Percentiles rank a stretch among this genome's conserved stretches.
These are phyloP conservation scores for Distichodus sexfasciatus DNA, from an alignment of 2,797 vertebrate genomes.

Conservation along the genomic window DNA sequence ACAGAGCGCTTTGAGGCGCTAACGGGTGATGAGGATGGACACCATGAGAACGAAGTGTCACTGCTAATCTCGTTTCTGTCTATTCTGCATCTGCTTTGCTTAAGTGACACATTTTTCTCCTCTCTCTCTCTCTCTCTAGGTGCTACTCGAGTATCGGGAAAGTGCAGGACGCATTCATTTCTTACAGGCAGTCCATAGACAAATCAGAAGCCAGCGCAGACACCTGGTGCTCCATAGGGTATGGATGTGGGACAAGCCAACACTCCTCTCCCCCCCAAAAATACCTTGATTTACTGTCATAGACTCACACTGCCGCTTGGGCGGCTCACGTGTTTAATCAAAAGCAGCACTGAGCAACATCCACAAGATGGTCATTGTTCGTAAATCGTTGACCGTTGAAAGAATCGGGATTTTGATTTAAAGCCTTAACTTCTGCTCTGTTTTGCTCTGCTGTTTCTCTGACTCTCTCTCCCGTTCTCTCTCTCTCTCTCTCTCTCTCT, in stretches of 20 bases:
- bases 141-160: conserved; percentile 98
- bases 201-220: conserved; percentile 99
- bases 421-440: not conserved
- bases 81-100: not conserved
- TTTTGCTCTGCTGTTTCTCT: not conserved
- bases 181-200: conserved; percentile 98
- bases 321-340: not conserved
- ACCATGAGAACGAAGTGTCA: too few relatives aligned
- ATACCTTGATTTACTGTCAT: too few relatives aligned
- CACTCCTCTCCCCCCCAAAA: too few relatives aligned
- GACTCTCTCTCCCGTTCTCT: not conserved
- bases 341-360: too few relatives aligned
- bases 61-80: not conserved
- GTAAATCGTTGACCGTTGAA: too few relatives aligned
- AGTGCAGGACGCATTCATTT: conserved; percentile 99
- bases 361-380: too few relatives aligned
- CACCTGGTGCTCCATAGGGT: conserved; percentile 99
- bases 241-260: conserved; percentile 59
- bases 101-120: not conserved
- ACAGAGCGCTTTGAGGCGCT: too few relatives aligned
- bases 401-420: too few relatives aligned
- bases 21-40: too few relatives aligned
- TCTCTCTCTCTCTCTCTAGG: conserved; percentile 74
- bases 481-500: too few relatives aligned
- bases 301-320: too few relatives aligned